Conservation (phyloP, 1,140 invertebrate species). For the Callitettix versicolor region DNA sequence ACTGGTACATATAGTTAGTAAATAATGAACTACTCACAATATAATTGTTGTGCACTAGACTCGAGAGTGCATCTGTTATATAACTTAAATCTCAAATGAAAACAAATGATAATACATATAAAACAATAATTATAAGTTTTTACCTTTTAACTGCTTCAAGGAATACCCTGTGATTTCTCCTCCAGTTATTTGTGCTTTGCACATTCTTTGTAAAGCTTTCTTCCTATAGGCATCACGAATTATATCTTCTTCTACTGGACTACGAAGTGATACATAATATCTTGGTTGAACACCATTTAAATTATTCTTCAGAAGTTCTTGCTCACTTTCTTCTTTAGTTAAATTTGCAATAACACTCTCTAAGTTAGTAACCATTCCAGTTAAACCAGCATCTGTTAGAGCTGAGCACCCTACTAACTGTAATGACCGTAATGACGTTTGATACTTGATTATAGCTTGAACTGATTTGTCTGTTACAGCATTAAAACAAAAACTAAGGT, state of each 20-base stretch:
- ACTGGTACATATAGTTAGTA: too few species aligned
- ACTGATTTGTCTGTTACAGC: constrained; percentile 54
- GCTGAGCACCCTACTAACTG: constrained; percentile 51
- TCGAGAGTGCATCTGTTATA: too few species aligned
- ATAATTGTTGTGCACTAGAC: too few species aligned
- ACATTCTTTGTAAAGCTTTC: constrained; percentile 45
- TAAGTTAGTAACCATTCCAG: constrained; percentile 43
- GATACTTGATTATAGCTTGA: constrained; percentile 44
- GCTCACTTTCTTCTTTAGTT: constrained; percentile 14
- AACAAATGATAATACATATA: too few species aligned
- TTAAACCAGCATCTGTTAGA: constrained; percentile 53
- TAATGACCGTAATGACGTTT: constrained; percentile 44
- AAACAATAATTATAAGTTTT: not conserved
- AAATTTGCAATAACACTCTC: constrained; percentile 24
- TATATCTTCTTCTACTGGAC: constrained; percentile 53
- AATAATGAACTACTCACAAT: too few species aligned
- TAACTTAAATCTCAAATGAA: too few species aligned
- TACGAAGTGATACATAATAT: constrained; percentile 42
- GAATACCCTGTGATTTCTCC: constrained; percentile 39
- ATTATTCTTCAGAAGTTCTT: not conserved
- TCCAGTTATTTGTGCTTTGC: constrained; percentile 39
- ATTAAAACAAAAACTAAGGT: constrained; percentile 54
- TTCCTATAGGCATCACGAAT: constrained; percentile 50
- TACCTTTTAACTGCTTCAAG: constrained; percentile 41
- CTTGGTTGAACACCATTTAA: constrained; percentile 25